phyloP scores from a whole-genome alignment of 2,888 invertebrate genomes.

The Tachina fera region DNA sequence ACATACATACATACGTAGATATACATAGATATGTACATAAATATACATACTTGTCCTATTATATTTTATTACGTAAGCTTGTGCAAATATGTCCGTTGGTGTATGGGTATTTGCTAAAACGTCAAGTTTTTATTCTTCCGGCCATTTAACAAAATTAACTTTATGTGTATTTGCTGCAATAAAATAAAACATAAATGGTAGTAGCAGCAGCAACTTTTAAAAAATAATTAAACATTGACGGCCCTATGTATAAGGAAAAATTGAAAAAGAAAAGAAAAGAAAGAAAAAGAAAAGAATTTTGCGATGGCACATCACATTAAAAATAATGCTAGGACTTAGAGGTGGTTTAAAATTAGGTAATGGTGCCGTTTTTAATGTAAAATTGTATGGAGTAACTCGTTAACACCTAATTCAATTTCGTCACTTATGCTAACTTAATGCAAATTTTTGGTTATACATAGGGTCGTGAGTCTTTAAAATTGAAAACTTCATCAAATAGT shows the following conservation, averaged over 20 bases:
- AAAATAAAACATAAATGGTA: slow-evolving; percentile 12
- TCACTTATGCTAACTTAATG: too few relatives aligned
- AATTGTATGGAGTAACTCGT: too few relatives aligned
- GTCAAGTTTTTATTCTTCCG: slow-evolving; percentile 26
- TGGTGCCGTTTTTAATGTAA: too few relatives aligned
- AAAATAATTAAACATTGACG: slow-evolving; percentile 28
- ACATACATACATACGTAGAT: not conserved
- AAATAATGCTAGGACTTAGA: too few relatives aligned
- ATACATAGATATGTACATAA: not conserved
- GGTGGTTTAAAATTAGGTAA: too few relatives aligned
- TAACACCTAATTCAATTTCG: too few relatives aligned
- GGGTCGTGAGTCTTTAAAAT: not conserved
- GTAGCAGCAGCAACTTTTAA: not conserved
- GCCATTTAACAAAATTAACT: slow-evolving; percentile 52
- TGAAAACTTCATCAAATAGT: slow-evolving; percentile 24
- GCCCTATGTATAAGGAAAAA: too few relatives aligned
- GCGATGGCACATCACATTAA: too few relatives aligned
- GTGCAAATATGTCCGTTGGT: not conserved
- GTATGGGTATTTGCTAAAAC: not conserved
- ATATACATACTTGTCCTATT: not conserved
- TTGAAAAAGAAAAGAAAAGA: too few relatives aligned
- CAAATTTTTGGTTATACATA: too few relatives aligned
- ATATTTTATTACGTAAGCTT: not conserved
- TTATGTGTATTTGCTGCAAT: slow-evolving; percentile 23
- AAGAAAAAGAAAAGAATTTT: too few relatives aligned